Evolutionary conservation across 1,140 invertebrate genomes (phyloP), one percentile per base, ranked within the genome.

Genomic region (Drosophila nasuta): DNA sequence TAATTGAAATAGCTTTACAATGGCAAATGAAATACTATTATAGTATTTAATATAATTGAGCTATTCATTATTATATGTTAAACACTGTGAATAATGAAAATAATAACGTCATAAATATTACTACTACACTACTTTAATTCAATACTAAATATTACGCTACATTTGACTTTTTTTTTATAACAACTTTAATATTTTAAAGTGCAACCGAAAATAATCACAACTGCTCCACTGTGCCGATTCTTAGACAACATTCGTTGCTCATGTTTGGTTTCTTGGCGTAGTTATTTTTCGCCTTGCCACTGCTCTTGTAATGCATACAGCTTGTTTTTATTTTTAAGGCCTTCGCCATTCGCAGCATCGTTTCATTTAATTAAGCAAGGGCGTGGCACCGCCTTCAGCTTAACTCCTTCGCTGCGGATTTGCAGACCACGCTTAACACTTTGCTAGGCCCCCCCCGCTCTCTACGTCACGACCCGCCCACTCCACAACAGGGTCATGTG

Each of bases 291-390:
- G 41, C 13, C 1, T 67, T 64, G 25, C 25, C 72, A n/a, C 46
- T 43, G 56, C 59, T 46, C 54, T 6, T 43, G 52, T 71, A 57
- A 51, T 54, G 52, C 49, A 33, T 56, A 56, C 66, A 75, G 30
- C 49, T 54, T 45, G 62, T 71, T 78, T 85, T 75, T 65, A 75
- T 77, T 75, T 48, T 67, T 66, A 48, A 58, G 35, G 58, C 58
- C 38, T n/a, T 33, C 62, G 28, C 30, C 68, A 48, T 63, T 78
- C 75, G 56, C 76, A 65, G 56, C 72, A 65, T 57, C 85, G 56
- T 89, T 80, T 80, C 80, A 80, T 88, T 88, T 88, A 87, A 87
- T 87, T 87, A 87, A 79, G 54, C 54, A 57, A 75, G 66, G 63
- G 59, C 54, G 69, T 48, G 70, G 64, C 64, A 57, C 45, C 62